Conservation (phyloP, 2,113 vertebrate species). For the Pongo abelii region DNA sequence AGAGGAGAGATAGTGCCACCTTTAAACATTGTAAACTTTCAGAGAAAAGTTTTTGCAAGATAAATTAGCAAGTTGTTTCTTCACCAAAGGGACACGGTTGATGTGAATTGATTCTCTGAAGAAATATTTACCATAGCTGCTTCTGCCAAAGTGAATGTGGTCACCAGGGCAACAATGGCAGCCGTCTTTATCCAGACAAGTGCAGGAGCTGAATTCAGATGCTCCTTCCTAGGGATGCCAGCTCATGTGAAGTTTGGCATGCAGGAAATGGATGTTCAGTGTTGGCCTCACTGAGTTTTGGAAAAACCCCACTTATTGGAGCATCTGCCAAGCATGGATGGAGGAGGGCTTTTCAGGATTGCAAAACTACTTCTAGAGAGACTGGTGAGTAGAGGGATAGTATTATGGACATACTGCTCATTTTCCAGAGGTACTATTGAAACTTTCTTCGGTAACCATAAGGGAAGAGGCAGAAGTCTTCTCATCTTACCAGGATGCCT, state of each 20-base stretch:
- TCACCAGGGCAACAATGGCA: background rate
- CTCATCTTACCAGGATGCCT: background rate
- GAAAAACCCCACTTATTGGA: background rate
- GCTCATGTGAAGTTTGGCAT: background rate
- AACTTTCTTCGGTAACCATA: background rate
- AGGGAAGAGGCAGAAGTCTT: background rate
- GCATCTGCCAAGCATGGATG: background rate
- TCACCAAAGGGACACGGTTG: background rate
- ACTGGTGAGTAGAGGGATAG: background rate
- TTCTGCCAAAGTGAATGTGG: constrained; percentile 61
- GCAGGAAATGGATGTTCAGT: background rate
- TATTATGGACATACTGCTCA: background rate
- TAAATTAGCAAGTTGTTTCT: background rate
- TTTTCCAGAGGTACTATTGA: background rate
- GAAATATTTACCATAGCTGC: background rate
- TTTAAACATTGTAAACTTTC: background rate
- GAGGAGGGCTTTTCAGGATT: background rate
- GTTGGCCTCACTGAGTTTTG: background rate
- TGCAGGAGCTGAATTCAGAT: constrained; percentile 28
- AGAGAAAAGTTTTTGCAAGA: constrained; percentile 30
- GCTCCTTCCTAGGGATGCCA: background rate
- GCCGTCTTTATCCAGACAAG: constrained; percentile 23
- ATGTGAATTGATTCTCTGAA: constrained; percentile 19
- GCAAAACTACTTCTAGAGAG: background rate
- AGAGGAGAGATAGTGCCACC: background rate